These are phyloP conservation scores for Drosophila nr. perissopoda DNA, from an alignment of 2,888 invertebrate species.

Conservation along the genomic window DNA sequence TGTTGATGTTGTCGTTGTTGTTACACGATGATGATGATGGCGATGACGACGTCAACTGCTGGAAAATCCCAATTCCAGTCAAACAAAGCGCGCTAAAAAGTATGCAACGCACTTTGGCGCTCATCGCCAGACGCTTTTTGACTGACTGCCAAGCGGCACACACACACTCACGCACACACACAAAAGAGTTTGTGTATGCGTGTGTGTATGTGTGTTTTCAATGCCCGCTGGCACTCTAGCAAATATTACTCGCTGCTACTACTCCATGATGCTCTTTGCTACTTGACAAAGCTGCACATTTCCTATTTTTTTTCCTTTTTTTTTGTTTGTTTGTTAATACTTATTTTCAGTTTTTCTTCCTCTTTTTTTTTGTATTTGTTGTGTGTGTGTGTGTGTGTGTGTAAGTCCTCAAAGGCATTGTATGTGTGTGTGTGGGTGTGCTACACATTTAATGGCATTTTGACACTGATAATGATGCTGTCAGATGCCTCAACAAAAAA, in stretches of 20 bases:
- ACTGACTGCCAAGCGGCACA: slow-evolving; percentile 67
- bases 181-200: slow-evolving; percentile 16
- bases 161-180: slow-evolving; percentile 3
- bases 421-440: slow-evolving; percentile 23
- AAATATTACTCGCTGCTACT: slow-evolving; percentile 59
- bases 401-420: slow-evolving; percentile 75
- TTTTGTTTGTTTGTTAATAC: slow-evolving; percentile 26
- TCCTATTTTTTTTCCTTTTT: slow-evolving; percentile 38
- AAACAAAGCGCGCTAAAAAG: slow-evolving; percentile 76
- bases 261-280: slow-evolving; percentile 52
- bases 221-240: slow-evolving; percentile 73
- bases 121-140: slow-evolving; percentile 66
- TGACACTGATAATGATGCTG: slow-evolving; percentile 78
- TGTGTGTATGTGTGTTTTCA: slow-evolving; percentile 56
- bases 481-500: slow-evolving; percentile 31
- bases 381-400: slow-evolving; percentile 34
- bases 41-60: slow-evolving; percentile 59
- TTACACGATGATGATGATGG: slow-evolving; percentile 36
- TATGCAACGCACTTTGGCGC: slow-evolving; percentile 77
- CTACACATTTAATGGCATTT: slow-evolving; percentile 76
- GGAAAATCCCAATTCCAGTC: slow-evolving; percentile 76
- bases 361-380: slow-evolving; percentile 39
- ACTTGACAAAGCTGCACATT: slow-evolving; percentile 75
- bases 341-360: slow-evolving; percentile 26
- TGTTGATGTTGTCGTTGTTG: slow-evolving; percentile 45